Conservation (phyloP, 1,140 invertebrate species). For the Drosophila bipectinata region DNA sequence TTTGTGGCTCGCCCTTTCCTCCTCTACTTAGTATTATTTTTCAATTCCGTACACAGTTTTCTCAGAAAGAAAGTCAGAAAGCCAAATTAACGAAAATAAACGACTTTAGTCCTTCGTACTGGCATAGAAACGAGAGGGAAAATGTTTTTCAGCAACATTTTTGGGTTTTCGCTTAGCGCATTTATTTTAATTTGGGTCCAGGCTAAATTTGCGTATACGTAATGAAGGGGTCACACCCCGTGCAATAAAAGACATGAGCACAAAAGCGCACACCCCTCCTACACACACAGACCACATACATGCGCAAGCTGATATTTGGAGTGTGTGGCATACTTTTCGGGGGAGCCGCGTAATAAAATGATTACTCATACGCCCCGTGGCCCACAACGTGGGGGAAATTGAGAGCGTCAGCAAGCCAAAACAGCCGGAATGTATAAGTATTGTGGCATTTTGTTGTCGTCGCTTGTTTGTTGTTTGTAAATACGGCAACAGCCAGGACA, state of each 20-base stretch:
- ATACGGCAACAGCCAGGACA: slow-evolving; percentile 31
- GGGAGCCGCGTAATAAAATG: slow-evolving; percentile 69
- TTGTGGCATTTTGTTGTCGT: slow-evolving; percentile 25
- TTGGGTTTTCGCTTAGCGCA: slow-evolving; percentile 35
- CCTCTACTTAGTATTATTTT: slow-evolving; percentile 31
- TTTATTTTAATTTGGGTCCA: slow-evolving; percentile 68
- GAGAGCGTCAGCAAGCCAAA: slow-evolving; percentile 56
- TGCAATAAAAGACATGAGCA: slow-evolving; percentile 44
- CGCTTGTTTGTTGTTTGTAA: slow-evolving; percentile 37
- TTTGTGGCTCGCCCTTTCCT: not conserved
- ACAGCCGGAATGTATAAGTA: slow-evolving; percentile 17
- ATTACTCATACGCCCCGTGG: slow-evolving; percentile 68
- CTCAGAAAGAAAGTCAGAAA: not conserved
- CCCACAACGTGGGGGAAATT: slow-evolving; percentile 40
- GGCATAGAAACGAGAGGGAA: slow-evolving; percentile 28
- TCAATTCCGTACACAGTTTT: slow-evolving; percentile 25
- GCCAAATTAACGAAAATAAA: slow-evolving; percentile 52
- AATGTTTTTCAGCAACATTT: slow-evolving; percentile 41
- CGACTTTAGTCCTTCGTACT: not conserved
- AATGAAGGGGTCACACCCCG: slow-evolving; percentile 42
- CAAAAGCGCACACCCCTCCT: slow-evolving; percentile 1
- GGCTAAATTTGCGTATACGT: slow-evolving; percentile 67
- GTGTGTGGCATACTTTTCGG: slow-evolving; percentile 38
- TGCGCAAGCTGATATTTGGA: slow-evolving; percentile 13
- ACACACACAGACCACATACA: not conserved